phyloP scores from a whole-genome alignment of 2,888 invertebrate genomes.

The Alloplasta piceator region DNA sequence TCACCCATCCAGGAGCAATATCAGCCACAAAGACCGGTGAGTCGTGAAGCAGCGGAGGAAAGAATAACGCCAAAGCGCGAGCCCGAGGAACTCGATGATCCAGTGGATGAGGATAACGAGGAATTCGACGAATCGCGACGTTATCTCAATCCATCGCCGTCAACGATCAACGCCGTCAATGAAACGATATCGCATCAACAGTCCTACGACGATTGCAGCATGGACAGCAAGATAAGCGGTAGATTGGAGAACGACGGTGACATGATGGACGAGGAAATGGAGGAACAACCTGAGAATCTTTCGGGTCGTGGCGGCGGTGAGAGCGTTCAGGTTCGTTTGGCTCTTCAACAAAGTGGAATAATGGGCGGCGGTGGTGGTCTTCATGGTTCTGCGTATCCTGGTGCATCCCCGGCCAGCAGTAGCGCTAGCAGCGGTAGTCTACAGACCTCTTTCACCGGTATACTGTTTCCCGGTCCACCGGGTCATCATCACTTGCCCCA shows the following conservation, averaged over 20 bases:
- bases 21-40: slow-evolving; percentile 72
- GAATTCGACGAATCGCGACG: slow-evolving; percentile 78
- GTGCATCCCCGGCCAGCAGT: slow-evolving; percentile 81
- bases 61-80: slow-evolving; percentile 89
- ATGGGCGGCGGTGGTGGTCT: slow-evolving; percentile 31
- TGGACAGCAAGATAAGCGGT: slow-evolving; percentile 89
- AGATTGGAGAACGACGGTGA: slow-evolving; percentile 85
- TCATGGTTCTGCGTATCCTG: slow-evolving; percentile 71
- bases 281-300: slow-evolving; percentile 92
- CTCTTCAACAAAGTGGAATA: slow-evolving; percentile 15
- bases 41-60: slow-evolving; percentile 68
- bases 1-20: slow-evolving; percentile 72
- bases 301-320: slow-evolving; percentile 84
- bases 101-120: slow-evolving; percentile 86
- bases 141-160: slow-evolving; percentile 76
- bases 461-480: slow-evolving; percentile 80
- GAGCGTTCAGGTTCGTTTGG: slow-evolving; percentile 27
- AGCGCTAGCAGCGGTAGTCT: slow-evolving; percentile 81
- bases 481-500: slow-evolving; percentile 76
- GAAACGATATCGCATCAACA: slow-evolving; percentile 86
- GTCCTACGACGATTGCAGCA: slow-evolving; percentile 91
- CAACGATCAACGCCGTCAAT: slow-evolving; percentile 68
- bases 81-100: slow-evolving; percentile 87
- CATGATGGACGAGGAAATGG: slow-evolving; percentile 87
- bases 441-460: slow-evolving; percentile 82